A percentile compares a stretch with the other conserved stretches of the same genome.
phyloP scores from a whole-genome alignment of 2,113 vertebrate genomes.

The Falcunculus frontatus region DNA sequence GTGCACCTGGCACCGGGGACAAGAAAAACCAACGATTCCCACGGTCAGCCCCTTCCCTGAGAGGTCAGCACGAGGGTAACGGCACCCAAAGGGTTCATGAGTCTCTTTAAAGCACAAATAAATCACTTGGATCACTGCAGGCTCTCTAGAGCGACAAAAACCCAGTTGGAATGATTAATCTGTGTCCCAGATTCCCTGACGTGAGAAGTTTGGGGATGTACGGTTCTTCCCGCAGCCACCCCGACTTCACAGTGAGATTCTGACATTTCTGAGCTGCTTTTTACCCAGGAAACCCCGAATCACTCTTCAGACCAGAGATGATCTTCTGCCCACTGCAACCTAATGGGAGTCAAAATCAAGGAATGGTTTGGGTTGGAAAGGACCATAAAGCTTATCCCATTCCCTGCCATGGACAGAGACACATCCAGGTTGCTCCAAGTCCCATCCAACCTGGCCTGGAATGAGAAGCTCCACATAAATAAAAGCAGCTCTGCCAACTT shows the following conservation, averaged over 20 bases:
- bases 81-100: rapidly evolving
- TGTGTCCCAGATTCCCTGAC: rapidly evolving
- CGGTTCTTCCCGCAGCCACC: neutral
- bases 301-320: neutral
- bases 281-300: neutral
- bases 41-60: neutral
- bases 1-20: rapidly evolving
- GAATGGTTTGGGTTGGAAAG: neutral
- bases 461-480: neutral
- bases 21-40: neutral
- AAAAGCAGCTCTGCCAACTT: neutral
- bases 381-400: neutral
- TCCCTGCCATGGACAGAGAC: neutral
- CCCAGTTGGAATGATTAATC: rapidly evolving
- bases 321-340: neutral
- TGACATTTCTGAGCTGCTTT: neutral
- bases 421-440: neutral
- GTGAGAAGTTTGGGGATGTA: neutral
- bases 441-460: neutral
- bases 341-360: neutral
- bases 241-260: neutral
- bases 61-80: rapidly evolving
- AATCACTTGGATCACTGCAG: neutral
- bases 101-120: neutral
- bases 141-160: neutral